phyloP scores from a whole-genome alignment of 2,113 vertebrate genomes.

The Meriones unguiculatus region DNA sequence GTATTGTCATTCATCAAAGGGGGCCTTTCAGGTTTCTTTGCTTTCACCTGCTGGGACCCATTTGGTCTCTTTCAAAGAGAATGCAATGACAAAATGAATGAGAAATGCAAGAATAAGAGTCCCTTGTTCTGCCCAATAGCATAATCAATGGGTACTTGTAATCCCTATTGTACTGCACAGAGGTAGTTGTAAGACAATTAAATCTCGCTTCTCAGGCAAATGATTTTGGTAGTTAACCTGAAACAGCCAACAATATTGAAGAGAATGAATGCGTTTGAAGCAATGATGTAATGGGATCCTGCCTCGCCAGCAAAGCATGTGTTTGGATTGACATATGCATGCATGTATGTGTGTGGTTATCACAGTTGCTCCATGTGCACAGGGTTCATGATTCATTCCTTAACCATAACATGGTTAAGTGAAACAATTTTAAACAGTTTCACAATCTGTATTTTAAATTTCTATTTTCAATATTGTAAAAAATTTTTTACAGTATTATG shows the following conservation, averaged over 20 bases:
- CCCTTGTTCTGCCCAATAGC: slow-evolving; percentile 90
- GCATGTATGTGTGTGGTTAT: slow-evolving; percentile 24
- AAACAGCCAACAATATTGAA: slow-evolving; percentile 88
- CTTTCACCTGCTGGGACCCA: slow-evolving; percentile 98
- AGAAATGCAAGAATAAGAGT: slow-evolving; percentile 92
- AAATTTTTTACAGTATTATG: slow-evolving; percentile 60
- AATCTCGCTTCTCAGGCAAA: slow-evolving; percentile 90
- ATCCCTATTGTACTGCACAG: slow-evolving; percentile 92
- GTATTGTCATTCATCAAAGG: slow-evolving; percentile 94
- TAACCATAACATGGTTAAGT: slow-evolving; percentile 51
- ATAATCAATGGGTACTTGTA: slow-evolving; percentile 96
- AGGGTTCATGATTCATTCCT: slow-evolving; percentile 34
- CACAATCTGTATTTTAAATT: slow-evolving; percentile 47
- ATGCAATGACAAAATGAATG: slow-evolving; percentile 93
- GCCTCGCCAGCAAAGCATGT: slow-evolving; percentile 68
- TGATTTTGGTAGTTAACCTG: slow-evolving; percentile 91
- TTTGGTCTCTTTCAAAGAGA: slow-evolving; percentile 97
- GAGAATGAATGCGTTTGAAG: slow-evolving; percentile 87
- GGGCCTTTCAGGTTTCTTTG: slow-evolving; percentile 96
- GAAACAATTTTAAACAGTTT: slow-evolving; percentile 60
- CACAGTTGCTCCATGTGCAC: neutral
- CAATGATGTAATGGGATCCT: slow-evolving; percentile 92
- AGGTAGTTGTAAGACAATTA: slow-evolving; percentile 92
- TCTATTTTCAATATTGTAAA: slow-evolving; percentile 54
- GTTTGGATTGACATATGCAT: too few relatives aligned